Evolutionary conservation across 2,113 vertebrate species (phyloP).

Genomic region (Eubucco bourcierii): DNA sequence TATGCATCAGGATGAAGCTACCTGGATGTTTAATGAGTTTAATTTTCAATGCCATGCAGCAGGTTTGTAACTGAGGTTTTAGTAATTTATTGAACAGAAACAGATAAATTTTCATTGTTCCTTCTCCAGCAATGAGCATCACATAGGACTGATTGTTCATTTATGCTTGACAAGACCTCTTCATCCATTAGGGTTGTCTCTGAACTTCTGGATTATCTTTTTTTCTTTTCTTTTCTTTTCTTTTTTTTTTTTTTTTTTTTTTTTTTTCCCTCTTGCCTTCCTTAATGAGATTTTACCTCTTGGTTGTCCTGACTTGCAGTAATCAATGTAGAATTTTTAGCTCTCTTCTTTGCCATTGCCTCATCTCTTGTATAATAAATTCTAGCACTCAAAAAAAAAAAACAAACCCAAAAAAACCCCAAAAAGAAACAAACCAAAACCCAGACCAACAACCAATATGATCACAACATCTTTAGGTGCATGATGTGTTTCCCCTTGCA

Average conservation of each 20-base stretch:
- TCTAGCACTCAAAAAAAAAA: conserved; percentile 42
- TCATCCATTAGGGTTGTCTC: neutral
- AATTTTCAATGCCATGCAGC: conserved; percentile 40
- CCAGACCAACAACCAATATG: neutral
- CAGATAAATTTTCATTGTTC: conserved; percentile 21
- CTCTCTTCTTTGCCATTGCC: conserved; percentile 57
- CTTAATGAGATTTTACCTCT: conserved; percentile 48
- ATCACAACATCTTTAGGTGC: conserved; percentile 18
- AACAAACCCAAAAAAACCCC: too few species aligned
- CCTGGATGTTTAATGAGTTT: conserved; percentile 3
- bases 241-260: neutral
- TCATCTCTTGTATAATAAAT: conserved; percentile 72
- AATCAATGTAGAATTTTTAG: conserved; percentile 49
- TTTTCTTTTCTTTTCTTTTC: neutral
- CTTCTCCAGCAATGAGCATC: conserved; percentile 11
- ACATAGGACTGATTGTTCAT: neutral
- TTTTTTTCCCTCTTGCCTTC: neutral
- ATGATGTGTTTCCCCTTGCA: neutral
- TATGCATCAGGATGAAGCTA: conserved; percentile 45
- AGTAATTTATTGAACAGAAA: conserved; percentile 60
- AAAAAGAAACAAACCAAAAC: neutral
- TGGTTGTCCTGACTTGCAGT: conserved; percentile 44
- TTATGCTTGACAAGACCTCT: conserved; percentile 28
- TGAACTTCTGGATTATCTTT: neutral
- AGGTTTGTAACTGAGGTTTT: conserved; percentile 53